phyloP scores from a whole-genome alignment of 2,113 vertebrate species.

The Ancistrus triradiatus region DNA sequence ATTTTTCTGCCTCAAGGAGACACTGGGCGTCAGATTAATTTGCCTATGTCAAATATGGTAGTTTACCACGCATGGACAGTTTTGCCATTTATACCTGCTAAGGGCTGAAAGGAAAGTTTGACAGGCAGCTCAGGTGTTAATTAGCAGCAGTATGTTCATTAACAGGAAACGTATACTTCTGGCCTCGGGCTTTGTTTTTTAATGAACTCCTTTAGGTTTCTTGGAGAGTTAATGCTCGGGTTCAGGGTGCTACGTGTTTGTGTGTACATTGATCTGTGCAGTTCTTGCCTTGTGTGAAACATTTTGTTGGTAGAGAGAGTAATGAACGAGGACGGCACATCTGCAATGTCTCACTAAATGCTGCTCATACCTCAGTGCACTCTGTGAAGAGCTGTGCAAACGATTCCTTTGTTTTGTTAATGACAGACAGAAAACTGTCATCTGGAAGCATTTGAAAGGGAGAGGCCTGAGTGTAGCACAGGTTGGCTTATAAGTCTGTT shows the following conservation, averaged over 20 bases:
- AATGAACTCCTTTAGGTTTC: too few species aligned
- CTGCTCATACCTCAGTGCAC: conserved; percentile 1
- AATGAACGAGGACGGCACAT: background rate
- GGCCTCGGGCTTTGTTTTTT: too few species aligned
- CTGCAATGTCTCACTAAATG: conserved; percentile 17
- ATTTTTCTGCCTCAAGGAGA: conserved; percentile 20
- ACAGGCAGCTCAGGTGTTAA: conserved; percentile 18
- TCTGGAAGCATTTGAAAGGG: conserved; percentile 23
- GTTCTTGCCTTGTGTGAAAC: too few species aligned
- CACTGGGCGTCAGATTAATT: conserved; percentile 22
- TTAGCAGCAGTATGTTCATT: conserved; percentile 18
- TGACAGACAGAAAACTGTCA: conserved; percentile 24
- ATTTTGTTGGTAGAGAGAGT: too few species aligned
- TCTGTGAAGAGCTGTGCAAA: background rate
- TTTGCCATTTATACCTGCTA: conserved; percentile 17
- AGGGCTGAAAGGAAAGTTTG: background rate
- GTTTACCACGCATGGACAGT: background rate
- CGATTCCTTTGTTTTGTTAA: conserved; percentile 18
- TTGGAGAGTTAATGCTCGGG: too few species aligned
- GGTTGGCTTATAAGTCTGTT: background rate
- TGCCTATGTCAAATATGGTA: conserved; percentile 12
- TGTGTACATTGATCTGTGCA: too few species aligned
- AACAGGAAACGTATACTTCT: conserved; percentile 11
- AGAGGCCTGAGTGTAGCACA: conserved; percentile 6
- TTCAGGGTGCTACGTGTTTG: too few species aligned